A percentile compares a stretch with the other conserved stretches of the same genome.
phyloP scores from a whole-genome alignment of 2,888 invertebrate genomes.

The Silvanus unidentatus region DNA sequence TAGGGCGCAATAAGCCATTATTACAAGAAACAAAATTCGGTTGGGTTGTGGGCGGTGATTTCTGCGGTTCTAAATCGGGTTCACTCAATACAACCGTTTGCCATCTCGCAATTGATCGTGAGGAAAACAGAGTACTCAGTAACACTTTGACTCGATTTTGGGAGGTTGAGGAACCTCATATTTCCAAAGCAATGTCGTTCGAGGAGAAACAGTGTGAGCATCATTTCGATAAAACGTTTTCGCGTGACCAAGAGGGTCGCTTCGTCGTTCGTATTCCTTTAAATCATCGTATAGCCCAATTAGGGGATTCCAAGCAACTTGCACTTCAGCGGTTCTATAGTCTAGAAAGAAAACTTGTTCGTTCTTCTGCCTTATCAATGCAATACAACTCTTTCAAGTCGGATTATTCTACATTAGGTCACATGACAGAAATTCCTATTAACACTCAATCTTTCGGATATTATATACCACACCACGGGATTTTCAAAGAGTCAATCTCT shows the following conservation, averaged over 20 bases:
- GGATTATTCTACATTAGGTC: background rate
- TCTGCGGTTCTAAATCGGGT: too few relatives aligned
- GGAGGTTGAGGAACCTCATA: too few relatives aligned
- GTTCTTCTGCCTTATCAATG: background rate
- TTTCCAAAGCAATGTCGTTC: too few relatives aligned
- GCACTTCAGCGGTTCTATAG: background rate
- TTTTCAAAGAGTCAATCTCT: background rate
- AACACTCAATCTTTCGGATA: background rate
- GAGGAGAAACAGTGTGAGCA: constrained; percentile 16
- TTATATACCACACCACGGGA: background rate
- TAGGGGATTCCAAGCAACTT: background rate
- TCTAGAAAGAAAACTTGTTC: background rate
- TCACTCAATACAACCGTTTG: too few relatives aligned
- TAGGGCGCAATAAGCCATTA: background rate
- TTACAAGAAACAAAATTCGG: background rate
- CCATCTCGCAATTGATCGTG: too few relatives aligned
- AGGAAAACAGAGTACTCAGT: too few relatives aligned
- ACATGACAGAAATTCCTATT: background rate
- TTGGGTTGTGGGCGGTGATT: background rate
- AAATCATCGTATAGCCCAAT: background rate
- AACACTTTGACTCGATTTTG: too few relatives aligned
- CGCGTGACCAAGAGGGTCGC: background rate
- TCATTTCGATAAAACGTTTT: constrained; percentile 4
- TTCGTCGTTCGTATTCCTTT: constrained; percentile 5
- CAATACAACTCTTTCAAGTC: background rate